Evolutionary conservation across 2,888 invertebrate genomes (phyloP).

Genomic region (Sphaerophoria taeniata): DNA sequence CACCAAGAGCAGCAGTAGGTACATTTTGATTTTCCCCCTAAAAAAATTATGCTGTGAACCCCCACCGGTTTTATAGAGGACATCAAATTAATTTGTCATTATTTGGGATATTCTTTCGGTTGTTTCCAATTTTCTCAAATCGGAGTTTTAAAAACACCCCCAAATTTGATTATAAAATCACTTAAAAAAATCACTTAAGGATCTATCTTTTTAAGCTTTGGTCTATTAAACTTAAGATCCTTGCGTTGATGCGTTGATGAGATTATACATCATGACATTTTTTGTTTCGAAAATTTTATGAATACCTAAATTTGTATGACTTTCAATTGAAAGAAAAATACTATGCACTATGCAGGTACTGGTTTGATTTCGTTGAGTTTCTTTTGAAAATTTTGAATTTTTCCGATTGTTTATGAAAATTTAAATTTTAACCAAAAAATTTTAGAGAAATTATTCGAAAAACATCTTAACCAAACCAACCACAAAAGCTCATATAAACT

Average conservation of each 20-base stretch:
- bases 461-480: constrained; percentile 31
- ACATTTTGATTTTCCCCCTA: constrained; percentile 51
- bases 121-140: constrained; percentile 61
- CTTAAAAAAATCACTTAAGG: constrained; percentile 30
- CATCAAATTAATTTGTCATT: constrained; percentile 74
- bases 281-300: too few species aligned
- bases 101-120: constrained; percentile 67
- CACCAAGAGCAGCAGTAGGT: constrained; percentile 17
- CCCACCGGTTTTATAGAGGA: constrained; percentile 55
- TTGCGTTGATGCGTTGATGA: constrained; percentile 41
- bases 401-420: too few species aligned
- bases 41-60: constrained; percentile 8
- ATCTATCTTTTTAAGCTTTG: constrained; percentile 55
- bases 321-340: too few species aligned
- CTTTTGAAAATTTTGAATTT: too few species aligned
- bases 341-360: too few species aligned
- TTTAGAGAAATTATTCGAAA: too few species aligned
- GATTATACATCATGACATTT: constrained; percentile 44
- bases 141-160: constrained; percentile 15
- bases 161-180: constrained; percentile 10
- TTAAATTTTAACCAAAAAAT: too few species aligned
- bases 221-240: constrained; percentile 64
- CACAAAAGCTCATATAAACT: neutral
- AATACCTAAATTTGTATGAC: too few species aligned
- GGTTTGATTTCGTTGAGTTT: too few species aligned